Base-by-base conservation (phyloP, 2,797 vertebrate genomes). In the Cuculus canorus region DNA sequence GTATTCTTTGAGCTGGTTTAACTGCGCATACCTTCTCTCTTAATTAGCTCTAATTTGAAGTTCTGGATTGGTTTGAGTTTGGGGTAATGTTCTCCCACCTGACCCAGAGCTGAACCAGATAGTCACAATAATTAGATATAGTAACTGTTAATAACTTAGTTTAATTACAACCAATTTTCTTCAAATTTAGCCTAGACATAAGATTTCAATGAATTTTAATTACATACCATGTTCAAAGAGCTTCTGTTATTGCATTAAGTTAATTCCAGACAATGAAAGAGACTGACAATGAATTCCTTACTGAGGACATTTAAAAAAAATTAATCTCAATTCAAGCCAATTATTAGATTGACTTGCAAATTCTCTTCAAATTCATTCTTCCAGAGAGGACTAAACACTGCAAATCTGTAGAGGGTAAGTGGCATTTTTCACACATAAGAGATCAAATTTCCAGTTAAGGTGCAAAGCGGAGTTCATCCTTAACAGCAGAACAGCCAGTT, bases 141-240 rank as follows among this genome's bases (percentile, higher is more conserved):
- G 61, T 89, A 96, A 95, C 72, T 69, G 78, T 83, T 96, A 95
- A 89, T 94, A 95, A 95, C 88, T 89, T 92, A 43, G 66, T 86
- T 94, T 94, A 95, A 96, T 96, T 94, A 93, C 78, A 95, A 75
- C 3, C n/a, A 65, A 81, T 95, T 97, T 96, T 87, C 92, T 89
- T 91, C 88, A 94, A 91, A 81, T 92, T 78, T 96, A 95, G 65
- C 72, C 71, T 45, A 85, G 90, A 77, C 83, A 43, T 75, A 93
- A 93, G 78, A 92, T 61, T 93, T 89, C 92, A 92, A 83, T 95
- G 88, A 87, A 92, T 96, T 85, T 82, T 90, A 93, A 95, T 95
- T 92, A 92, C n/a, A n/a, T 53, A 83, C 76, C 84, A 66, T 1
- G 0, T 95, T 95, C 90, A 90, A 95, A 96, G 72, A 92, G 50